Conservation (phyloP, 2,888 invertebrate genomes). For the Drosophila formosana region DNA sequence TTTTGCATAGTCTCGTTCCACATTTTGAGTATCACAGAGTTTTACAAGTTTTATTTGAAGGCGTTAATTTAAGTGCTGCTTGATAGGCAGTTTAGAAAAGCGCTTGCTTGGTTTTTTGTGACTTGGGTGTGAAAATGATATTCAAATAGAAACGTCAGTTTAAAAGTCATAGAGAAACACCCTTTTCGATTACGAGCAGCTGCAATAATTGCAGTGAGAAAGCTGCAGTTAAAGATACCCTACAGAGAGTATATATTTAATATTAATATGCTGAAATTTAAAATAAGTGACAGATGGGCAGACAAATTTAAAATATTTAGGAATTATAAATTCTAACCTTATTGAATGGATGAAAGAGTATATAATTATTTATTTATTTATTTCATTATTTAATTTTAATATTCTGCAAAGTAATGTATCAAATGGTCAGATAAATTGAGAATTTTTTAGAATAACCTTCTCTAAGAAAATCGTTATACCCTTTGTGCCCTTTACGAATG, state of each 20-base stretch:
- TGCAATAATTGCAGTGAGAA: background rate
- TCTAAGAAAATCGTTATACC: background rate
- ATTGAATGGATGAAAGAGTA: background rate
- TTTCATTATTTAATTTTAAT: no score
- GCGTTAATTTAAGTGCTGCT: background rate
- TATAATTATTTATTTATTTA: background rate
- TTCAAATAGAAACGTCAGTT: constrained; percentile 33
- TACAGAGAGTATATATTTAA: background rate
- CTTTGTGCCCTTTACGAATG: background rate
- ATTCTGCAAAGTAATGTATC: background rate
- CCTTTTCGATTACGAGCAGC: background rate
- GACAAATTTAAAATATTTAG: no score
- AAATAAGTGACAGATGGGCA: no score
- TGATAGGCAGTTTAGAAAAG: background rate
- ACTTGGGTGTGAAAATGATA: constrained; percentile 42
- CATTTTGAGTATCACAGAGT: constrained; percentile 10
- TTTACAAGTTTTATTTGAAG: background rate
- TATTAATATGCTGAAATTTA: no score
- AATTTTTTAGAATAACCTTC: background rate
- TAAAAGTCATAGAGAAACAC: background rate
- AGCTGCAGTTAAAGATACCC: background rate
- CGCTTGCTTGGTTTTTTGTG: constrained; percentile 2
- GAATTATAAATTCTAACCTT: no score
- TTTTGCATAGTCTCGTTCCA: constrained; percentile 2
- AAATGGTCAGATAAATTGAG: background rate